Conservation (phyloP, 2,888 invertebrate genomes). For the Anoncus sp. region DNA sequence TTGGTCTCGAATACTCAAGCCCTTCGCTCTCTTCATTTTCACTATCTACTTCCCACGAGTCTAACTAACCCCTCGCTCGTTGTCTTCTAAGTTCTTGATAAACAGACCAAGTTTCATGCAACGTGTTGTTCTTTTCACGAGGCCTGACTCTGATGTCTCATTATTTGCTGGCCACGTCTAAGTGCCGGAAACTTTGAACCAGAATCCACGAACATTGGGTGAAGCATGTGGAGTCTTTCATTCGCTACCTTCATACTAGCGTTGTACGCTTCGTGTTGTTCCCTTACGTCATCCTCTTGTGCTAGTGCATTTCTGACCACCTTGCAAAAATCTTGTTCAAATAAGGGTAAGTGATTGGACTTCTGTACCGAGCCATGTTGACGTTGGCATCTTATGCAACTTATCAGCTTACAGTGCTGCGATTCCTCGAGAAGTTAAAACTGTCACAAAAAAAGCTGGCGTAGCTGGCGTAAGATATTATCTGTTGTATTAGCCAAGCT, state of each 20-base stretch:
- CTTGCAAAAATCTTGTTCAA: slow-evolving; percentile 9
- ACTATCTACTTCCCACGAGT: slow-evolving; percentile 9
- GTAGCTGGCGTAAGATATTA: no score
- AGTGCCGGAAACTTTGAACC: slow-evolving; percentile 65
- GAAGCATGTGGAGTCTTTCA: slow-evolving; percentile 19
- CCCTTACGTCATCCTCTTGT: background rate
- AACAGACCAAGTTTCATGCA: slow-evolving; percentile 68
- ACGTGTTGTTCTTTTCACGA: slow-evolving; percentile 65
- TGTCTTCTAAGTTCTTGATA: slow-evolving; percentile 58
- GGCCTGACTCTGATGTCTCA: slow-evolving; percentile 45
- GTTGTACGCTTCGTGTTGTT: slow-evolving; percentile 3
- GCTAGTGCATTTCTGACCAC: background rate
- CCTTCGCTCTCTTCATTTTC: slow-evolving; percentile 20
- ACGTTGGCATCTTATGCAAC: no score
- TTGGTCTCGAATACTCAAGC: slow-evolving; percentile 11
- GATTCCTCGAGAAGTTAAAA: no score
- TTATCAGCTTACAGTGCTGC: no score
- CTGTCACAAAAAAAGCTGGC: no score
- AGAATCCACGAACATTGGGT: slow-evolving; percentile 53
- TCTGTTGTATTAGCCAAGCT: no score
- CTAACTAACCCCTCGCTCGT: slow-evolving; percentile 27
- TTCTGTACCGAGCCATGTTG: background rate
- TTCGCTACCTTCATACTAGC: slow-evolving; percentile 5
- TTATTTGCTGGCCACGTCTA: slow-evolving; percentile 53
- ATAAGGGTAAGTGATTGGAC: background rate